Evolutionary conservation across 2,888 invertebrate genomes (phyloP), one percentile per base, ranked within the genome.

Genomic region (Nesidiocoris tenuis): DNA sequence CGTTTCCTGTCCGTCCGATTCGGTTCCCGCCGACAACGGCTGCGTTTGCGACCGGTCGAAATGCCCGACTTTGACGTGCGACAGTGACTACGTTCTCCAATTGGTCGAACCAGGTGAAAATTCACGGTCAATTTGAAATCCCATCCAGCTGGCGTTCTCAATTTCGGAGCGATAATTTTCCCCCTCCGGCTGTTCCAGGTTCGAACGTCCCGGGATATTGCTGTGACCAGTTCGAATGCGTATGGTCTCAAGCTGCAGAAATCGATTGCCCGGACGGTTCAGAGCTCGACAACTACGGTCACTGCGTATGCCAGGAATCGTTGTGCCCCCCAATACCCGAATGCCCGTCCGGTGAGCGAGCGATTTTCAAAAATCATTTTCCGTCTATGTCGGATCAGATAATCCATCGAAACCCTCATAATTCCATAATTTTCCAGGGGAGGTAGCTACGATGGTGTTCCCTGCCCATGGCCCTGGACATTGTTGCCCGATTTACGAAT

Each of bases 161-260:
- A n/a, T n/a, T n/a, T n/a, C n/a, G n/a, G n/a, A n/a, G n/a, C n/a
- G n/a, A n/a, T n/a, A n/a, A n/a, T n/a, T n/a, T n/a, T n/a, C n/a
- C n/a, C n/a, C n/a, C n/a, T n/a, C n/a, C n/a, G 18, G 7, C 7
- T 3, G 18, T 22, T 23, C 16, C 61, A 61, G 61, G 61, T 61
- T 18, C 25, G 0, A 64, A 64, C 25, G 7, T 0, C 7, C 64
- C 64, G 2, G 64, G 64, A 5, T 5, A 12, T 12, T 64, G 64
- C 64, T 64, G 64, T 17, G 64, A 64, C 64, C 7, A 23, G 1
- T 64, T 24, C 25, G 64, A 23, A 2, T 64, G 64, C 16, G 63
- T 59, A 1, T 2, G 23, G 1, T 1, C 22, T 3, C 23, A 3
- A n/a, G 9, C 1, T 24, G 23, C 63, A 1, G 2, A 3, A 2